phyloP scores from a whole-genome alignment of 2,888 invertebrate species.

The Acleris sparsana region DNA sequence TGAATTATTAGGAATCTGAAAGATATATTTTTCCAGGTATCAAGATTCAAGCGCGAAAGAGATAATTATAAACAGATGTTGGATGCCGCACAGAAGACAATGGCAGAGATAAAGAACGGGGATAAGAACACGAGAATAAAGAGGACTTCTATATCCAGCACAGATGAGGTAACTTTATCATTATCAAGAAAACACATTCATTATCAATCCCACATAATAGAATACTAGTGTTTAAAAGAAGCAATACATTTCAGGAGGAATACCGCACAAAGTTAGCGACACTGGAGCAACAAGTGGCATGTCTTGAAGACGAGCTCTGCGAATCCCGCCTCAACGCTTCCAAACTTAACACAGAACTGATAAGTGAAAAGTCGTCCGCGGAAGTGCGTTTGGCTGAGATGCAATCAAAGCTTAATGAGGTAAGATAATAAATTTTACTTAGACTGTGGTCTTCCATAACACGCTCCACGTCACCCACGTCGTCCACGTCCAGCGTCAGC shows the following conservation, averaged over 20 bases:
- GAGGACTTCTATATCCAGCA: slow-evolving; percentile 86
- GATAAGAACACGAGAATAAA: slow-evolving; percentile 76
- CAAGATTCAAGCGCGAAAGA: slow-evolving; percentile 92
- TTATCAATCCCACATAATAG: neutral
- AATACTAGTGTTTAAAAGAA: slow-evolving; percentile 1
- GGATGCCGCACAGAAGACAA: slow-evolving; percentile 93
- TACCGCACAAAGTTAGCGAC: slow-evolving; percentile 87
- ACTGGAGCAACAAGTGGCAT: slow-evolving; percentile 92
- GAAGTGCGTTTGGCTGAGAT: slow-evolving; percentile 94
- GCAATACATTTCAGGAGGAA: slow-evolving; percentile 82
- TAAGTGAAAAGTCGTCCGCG: slow-evolving; percentile 93
- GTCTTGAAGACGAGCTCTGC: slow-evolving; percentile 94
- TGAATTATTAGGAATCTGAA: neutral
- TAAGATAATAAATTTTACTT: slow-evolving; percentile 49
- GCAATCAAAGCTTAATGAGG: slow-evolving; percentile 94
- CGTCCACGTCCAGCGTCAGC: no score
- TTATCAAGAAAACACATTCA: neutral
- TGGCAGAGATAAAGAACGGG: slow-evolving; percentile 88
- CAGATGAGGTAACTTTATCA: slow-evolving; percentile 85
- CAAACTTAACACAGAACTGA: slow-evolving; percentile 93
- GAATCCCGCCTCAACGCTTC: slow-evolving; percentile 92
- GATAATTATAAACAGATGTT: slow-evolving; percentile 96
- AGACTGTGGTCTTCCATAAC: no score
- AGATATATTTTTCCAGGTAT: slow-evolving; percentile 61
- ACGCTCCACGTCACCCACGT: no score